Percentiles rank a stretch among this genome's conserved stretches.
Evolutionary conservation across 2,797 vertebrate species (phyloP).

Genomic region (Nothura maculosa): DNA sequence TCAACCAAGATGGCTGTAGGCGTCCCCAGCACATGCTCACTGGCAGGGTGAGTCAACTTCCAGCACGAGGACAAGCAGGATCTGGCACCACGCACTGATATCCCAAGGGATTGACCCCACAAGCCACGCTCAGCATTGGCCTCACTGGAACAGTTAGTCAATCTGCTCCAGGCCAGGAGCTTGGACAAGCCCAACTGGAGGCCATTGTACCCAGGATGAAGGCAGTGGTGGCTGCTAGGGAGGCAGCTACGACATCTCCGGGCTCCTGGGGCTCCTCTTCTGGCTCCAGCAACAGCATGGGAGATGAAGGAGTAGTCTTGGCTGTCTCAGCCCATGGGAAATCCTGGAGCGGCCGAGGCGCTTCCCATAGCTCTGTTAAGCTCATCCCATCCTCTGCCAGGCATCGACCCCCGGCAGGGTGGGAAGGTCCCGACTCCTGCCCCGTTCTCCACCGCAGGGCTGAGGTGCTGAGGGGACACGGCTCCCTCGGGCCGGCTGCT

Average conservation of each 20-base stretch:
- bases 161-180: neutral
- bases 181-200: rapidly evolving
- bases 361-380: neutral
- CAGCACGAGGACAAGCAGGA: neutral
- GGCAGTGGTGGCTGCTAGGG: neutral
- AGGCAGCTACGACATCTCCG: neutral
- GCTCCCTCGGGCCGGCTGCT: conserved; percentile 12
- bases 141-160: neutral
- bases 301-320: neutral
- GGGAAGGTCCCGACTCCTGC: neutral
- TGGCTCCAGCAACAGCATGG: neutral
- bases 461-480: rapidly evolving
- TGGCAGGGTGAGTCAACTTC: neutral
- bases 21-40: neutral
- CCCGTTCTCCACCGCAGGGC: rapidly evolving
- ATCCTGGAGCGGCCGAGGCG: neutral
- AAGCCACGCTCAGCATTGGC: neutral
- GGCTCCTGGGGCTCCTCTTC: neutral
- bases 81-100: too few relatives aligned
- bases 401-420: neutral
- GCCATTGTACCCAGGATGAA: neutral
- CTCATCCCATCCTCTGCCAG: rapidly evolving
- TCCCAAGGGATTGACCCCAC: neutral
- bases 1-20: neutral
- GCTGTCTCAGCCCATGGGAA: neutral